A percentile compares a stretch with the other conserved stretches of the same genome.
Conservation (phyloP, 2,113 vertebrate genomes). For the Bos indicus region DNA sequence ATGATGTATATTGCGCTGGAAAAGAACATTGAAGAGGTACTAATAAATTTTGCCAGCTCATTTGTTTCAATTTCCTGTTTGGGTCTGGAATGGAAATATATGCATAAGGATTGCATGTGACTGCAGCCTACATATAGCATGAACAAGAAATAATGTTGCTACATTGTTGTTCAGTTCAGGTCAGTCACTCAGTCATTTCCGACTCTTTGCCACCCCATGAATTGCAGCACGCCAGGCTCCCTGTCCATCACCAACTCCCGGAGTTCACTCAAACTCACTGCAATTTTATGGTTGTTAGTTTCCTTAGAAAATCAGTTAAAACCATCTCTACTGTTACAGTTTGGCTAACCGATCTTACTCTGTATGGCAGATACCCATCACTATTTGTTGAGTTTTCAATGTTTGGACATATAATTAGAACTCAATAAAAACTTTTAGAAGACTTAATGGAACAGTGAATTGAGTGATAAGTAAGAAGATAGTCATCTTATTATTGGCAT, state of each 20-base stretch:
- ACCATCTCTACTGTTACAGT: neutral
- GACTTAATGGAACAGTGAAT: neutral
- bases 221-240: too few species aligned
- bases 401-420: neutral
- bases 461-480: neutral
- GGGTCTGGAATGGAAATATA: neutral
- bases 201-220: too few species aligned
- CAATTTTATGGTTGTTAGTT: neutral
- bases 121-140: neutral
- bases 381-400: neutral
- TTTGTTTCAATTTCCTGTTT: neutral
- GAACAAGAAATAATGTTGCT: neutral
- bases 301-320: neutral
- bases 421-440: neutral
- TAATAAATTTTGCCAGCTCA: neutral
- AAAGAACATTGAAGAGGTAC: neutral
- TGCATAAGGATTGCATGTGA: accelerated
- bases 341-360: neutral
- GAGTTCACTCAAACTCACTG: too few species aligned
- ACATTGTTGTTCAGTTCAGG: neutral
- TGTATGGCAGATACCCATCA: neutral
- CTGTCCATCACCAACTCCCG: too few species aligned
- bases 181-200: accelerated
- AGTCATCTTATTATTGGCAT: neutral
- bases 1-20: neutral